Percentiles rank a stretch among this genome's conserved stretches.
These are phyloP conservation scores for Harpalus rubripes DNA, from an alignment of 2,888 invertebrate species.

Conservation along the genomic window DNA sequence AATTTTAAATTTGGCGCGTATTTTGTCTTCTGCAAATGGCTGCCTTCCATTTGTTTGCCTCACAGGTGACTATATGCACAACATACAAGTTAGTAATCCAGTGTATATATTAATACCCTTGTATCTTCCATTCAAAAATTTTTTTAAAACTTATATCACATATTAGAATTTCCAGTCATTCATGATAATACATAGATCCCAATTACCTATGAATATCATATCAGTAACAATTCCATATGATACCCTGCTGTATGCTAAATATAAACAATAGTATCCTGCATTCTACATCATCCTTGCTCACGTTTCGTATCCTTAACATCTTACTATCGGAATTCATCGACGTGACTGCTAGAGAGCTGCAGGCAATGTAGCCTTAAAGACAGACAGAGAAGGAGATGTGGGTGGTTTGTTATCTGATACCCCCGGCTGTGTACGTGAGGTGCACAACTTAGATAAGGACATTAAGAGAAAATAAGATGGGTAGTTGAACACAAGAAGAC, in stretches of 20 bases:
- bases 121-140: too few relatives aligned
- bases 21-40: too few relatives aligned
- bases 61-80: too few relatives aligned
- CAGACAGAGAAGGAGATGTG: constrained; percentile 10
- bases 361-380: neutral
- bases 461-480: too few relatives aligned
- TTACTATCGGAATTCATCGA: constrained; percentile 2
- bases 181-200: too few relatives aligned
- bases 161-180: too few relatives aligned
- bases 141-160: too few relatives aligned
- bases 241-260: neutral
- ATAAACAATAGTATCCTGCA: neutral
- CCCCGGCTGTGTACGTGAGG: constrained; percentile 7
- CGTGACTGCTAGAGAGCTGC: neutral
- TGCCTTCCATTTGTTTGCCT: too few relatives aligned
- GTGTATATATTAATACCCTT: too few relatives aligned
- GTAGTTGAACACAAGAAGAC: too few relatives aligned
- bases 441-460: neutral
- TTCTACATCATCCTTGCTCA: neutral
- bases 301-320: neutral
- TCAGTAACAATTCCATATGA: neutral
- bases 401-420: constrained; percentile 52
- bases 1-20: too few relatives aligned
- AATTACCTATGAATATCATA: neutral
- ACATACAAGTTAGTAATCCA: too few relatives aligned